These are phyloP conservation scores for Sebastes vulpes DNA, from an alignment of 2,797 vertebrate species.

Conservation along the genomic window DNA sequence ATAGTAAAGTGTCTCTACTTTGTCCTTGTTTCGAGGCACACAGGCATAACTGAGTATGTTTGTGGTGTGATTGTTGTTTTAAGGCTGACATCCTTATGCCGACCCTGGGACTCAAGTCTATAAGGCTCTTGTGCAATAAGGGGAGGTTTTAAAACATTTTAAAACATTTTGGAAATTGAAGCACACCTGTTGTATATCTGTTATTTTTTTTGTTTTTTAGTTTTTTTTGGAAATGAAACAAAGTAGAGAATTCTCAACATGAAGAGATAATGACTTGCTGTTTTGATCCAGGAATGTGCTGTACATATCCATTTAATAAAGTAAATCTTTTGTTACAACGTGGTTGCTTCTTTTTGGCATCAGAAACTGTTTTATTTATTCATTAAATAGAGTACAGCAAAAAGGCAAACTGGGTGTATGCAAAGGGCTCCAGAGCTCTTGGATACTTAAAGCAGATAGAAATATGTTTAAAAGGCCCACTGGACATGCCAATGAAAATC, in stretches of 20 bases:
- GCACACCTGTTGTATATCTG: constrained; percentile 55
- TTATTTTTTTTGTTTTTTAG: background rate
- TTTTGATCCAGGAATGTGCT: constrained; percentile 69
- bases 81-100: background rate
- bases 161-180: constrained; percentile 36
- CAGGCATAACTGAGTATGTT: background rate
- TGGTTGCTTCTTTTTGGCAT: background rate
- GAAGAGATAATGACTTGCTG: constrained; percentile 36
- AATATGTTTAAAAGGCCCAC: background rate
- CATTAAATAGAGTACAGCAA: background rate
- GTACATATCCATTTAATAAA: constrained; percentile 78
- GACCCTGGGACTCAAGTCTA: constrained; percentile 22
- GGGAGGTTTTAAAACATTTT: constrained; percentile 38
- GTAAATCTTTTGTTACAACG: constrained; percentile 49
- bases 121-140: constrained; percentile 62
- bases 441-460: background rate
- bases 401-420: background rate
- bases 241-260: constrained; percentile 18
- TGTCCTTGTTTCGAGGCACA: constrained; percentile 33
- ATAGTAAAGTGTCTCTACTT: constrained; percentile 9
- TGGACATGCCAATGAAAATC: too few species aligned
- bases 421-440: background rate
- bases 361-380: background rate
- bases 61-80: background rate
- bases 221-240: constrained; percentile 1